Evolutionary conservation across 2,888 invertebrate genomes (phyloP).

Genomic region (Caenorhabditis sp.): DNA sequence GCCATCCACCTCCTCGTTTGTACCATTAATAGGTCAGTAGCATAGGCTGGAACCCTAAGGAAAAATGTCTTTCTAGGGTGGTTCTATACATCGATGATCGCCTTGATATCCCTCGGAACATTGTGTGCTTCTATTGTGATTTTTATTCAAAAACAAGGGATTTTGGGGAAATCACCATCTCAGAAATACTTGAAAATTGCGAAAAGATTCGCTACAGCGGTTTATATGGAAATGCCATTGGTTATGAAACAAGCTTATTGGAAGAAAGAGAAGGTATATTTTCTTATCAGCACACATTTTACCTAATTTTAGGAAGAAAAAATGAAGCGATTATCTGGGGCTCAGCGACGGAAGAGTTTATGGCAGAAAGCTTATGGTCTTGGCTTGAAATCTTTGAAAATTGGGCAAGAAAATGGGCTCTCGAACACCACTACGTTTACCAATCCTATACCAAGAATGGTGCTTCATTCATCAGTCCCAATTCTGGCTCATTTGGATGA

Average conservation of each 20-base stretch:
- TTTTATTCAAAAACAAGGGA: conserved; percentile 65
- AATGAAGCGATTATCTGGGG: not conserved
- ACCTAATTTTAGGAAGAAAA: not conserved
- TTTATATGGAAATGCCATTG: conserved; percentile 2
- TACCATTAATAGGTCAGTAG: conserved; percentile 56
- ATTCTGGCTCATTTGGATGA: not conserved
- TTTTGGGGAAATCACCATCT: conserved; percentile 65
- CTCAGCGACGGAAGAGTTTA: not conserved
- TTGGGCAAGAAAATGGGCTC: not conserved
- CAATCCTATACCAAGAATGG: no score
- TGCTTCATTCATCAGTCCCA: not conserved
- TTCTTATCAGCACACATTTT: no score
- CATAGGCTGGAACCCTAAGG: not conserved
- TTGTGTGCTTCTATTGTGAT: conserved; percentile 67
- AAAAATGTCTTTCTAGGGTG: conserved; percentile 43
- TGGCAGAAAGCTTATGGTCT: not conserved
- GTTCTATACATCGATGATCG: conserved; percentile 69
- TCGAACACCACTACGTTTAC: not conserved
- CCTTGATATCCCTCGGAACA: conserved; percentile 67
- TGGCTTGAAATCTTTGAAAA: not conserved
- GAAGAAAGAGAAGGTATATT: conserved; percentile 3
- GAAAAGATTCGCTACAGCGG: not conserved
- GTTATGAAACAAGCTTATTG: conserved; percentile 7
- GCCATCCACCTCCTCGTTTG: conserved; percentile 72
- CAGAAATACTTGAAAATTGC: conserved; percentile 10